phyloP scores from a whole-genome alignment of 2,113 vertebrate species.

The Hemicordylus capensis region DNA sequence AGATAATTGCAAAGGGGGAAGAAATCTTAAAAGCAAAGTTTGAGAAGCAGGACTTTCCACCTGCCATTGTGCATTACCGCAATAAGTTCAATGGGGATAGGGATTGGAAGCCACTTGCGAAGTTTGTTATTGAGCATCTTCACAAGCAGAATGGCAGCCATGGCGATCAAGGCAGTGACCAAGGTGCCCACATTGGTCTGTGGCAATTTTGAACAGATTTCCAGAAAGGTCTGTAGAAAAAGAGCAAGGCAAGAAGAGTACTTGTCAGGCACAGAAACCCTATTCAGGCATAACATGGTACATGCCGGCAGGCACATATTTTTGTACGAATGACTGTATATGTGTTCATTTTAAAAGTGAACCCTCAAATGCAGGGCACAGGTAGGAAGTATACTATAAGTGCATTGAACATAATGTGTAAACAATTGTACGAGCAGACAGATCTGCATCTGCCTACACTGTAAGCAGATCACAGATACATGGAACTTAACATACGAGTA shows the following conservation, averaged over 20 bases:
- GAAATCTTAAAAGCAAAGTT: background rate
- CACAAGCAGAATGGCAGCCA: slow-evolving; percentile 79
- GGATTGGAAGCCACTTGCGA: slow-evolving; percentile 79
- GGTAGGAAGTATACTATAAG: too few relatives aligned
- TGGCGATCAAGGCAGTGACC: slow-evolving; percentile 81
- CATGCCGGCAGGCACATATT: too few relatives aligned
- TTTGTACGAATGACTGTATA: too few relatives aligned
- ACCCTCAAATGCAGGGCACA: too few relatives aligned
- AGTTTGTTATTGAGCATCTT: slow-evolving; percentile 86
- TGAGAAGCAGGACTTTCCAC: background rate
- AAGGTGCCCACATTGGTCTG: slow-evolving; percentile 78
- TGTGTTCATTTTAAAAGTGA: too few relatives aligned
- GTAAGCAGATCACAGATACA: too few relatives aligned
- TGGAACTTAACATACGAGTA: too few relatives aligned
- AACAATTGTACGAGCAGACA: too few relatives aligned
- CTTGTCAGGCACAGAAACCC: background rate
- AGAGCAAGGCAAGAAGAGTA: background rate
- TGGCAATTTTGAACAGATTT: slow-evolving; percentile 81
- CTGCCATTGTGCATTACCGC: slow-evolving; percentile 71
- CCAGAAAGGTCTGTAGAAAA: slow-evolving; percentile 78
- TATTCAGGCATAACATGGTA: too few relatives aligned
- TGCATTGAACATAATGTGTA: too few relatives aligned
- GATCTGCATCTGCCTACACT: too few relatives aligned
- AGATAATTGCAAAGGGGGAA: background rate
- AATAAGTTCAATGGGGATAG: slow-evolving; percentile 90